Percentiles rank a stretch among this genome's conserved stretches.
phyloP scores from a whole-genome alignment of 2,888 invertebrate genomes.

The Andrena haemorrhoa region DNA sequence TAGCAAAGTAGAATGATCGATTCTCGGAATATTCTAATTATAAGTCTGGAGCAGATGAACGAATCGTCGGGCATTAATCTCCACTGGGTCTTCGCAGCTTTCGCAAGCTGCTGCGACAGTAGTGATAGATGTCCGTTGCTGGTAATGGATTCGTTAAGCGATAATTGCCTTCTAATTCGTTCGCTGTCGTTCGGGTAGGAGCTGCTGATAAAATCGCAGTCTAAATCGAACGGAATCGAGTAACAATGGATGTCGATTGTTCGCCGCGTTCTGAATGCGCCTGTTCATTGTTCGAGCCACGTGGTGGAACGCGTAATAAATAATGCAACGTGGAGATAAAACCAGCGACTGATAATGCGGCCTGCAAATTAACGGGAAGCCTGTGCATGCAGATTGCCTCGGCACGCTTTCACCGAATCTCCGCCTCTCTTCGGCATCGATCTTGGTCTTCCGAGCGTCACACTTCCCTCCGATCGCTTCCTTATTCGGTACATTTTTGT shows the following conservation, averaged over 20 bases:
- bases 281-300: conserved; percentile 12
- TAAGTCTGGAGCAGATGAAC: too few relatives aligned
- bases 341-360: conserved; percentile 28
- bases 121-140: too few relatives aligned
- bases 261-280: not conserved
- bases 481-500: not conserved
- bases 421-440: conserved; percentile 13
- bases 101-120: too few relatives aligned
- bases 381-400: conserved; percentile 37
- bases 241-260: not conserved
- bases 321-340: conserved; percentile 27
- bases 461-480: conserved; percentile 3
- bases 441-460: conserved; percentile 8
- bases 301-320: conserved; percentile 9
- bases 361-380: conserved; percentile 39
- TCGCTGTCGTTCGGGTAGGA: too few relatives aligned
- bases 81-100: too few relatives aligned
- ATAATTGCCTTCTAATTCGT: too few relatives aligned
- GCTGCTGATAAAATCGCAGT: not conserved
- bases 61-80: too few relatives aligned
- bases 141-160: too few relatives aligned
- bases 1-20: too few relatives aligned
- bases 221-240: not conserved
- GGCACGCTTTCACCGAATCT: conserved; percentile 60
- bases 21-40: too few relatives aligned